Base-by-base conservation (phyloP, 1,140 invertebrate genomes). In the Phthorimaea operculella region DNA sequence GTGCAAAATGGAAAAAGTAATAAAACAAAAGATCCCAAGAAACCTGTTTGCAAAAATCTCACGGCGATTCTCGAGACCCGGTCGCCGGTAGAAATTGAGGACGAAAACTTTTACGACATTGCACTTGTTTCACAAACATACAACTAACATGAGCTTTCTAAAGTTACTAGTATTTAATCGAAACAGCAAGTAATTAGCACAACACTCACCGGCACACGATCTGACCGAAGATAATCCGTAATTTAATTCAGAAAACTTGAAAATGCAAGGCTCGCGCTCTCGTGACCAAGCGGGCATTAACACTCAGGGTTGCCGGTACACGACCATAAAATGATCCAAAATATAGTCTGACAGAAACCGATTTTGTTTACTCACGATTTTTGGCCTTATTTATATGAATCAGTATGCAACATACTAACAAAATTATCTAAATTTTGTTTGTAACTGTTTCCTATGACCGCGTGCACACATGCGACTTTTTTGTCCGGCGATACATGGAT, bases 31-130 rank as follows among this genome's bases (percentile, higher is more conserved):
- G 53, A 62, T 58, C 45, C 53, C 33, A 61, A 55, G 60, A 72
- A 80, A 81, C 78, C 76, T 66, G 78, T 81, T 81, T 79, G 72
- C 73, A 72, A 81, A 78, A 77, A 75, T 76, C 66, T 74, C 60
- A 66, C 66, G 68, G 68, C 66, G 68, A 67, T 73, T 72, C 74
- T 72, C 68, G 69, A 66, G 66, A 66, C 69, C 74, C 68, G 21
- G 21, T 28, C 21, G 21, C 21, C 21, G 21, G 21, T 28, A 28
- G 21, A 28, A 28, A 28, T 4, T 28, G 21, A 28, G 68, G 64
- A 56, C 53, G 10, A 45, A 28, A 51, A 55, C 54, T 55, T 48
- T 57, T 57, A 45, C 36, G n/a, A 39, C 36, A 10, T 12, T 12
- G 36, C 36, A 39, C 44, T 47, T 15, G 44, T 47, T 16, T 14